Conservation (phyloP, 2,888 invertebrate genomes). For the Apomyelois bistriatella region DNA sequence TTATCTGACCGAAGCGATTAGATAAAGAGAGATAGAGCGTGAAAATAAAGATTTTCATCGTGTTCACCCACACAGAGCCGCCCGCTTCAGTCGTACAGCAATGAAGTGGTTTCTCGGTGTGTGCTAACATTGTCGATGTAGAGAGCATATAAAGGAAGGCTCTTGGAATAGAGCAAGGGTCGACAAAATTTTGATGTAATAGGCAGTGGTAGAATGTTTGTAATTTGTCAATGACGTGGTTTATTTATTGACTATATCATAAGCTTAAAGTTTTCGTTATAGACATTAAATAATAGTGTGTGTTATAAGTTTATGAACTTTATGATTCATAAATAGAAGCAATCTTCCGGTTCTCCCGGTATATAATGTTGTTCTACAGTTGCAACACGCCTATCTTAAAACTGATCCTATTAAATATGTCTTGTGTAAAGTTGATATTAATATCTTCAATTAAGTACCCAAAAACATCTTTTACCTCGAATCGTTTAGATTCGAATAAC, state of each 20-base stretch:
- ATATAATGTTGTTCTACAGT: no score
- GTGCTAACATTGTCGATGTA: constrained; percentile 48
- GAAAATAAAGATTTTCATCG: constrained; percentile 81
- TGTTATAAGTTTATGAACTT: no score
- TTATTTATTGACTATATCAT: constrained; percentile 45
- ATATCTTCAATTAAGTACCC: neutral
- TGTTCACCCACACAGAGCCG: constrained; percentile 72
- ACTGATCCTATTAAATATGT: no score
- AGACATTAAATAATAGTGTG: no score
- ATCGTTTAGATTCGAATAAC: neutral
- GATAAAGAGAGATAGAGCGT: constrained; percentile 81
- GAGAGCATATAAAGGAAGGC: constrained; percentile 52
- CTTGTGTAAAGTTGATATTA: no score
- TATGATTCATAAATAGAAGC: no score
- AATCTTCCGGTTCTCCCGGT: no score
- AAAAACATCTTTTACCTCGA: neutral
- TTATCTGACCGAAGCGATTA: constrained; percentile 78
- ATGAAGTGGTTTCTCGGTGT: constrained; percentile 58
- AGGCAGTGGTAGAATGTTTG: constrained; percentile 47
- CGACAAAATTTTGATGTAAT: constrained; percentile 59
- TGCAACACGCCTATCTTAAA: no score
- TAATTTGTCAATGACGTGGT: constrained; percentile 40
- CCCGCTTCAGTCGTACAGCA: constrained; percentile 57
- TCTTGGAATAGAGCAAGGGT: constrained; percentile 65
- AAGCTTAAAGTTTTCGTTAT: constrained; percentile 15